Evolutionary conservation across 2,797 vertebrate species (phyloP).

Genomic region (Lerista edwardsae): DNA sequence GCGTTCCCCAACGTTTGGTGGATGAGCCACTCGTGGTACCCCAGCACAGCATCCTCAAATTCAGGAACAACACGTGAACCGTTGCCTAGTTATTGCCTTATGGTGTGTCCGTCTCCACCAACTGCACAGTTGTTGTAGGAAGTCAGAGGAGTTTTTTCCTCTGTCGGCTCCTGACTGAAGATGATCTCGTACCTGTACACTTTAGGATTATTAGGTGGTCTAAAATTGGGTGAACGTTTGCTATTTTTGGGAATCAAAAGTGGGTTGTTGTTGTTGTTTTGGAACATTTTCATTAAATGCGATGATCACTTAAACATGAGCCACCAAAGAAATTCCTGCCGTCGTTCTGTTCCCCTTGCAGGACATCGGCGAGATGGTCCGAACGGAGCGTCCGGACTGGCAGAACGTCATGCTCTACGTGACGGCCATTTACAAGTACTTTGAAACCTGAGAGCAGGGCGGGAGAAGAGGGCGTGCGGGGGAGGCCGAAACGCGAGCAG

Average conservation of each 20-base stretch:
- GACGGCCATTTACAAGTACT: conserved; percentile 98
- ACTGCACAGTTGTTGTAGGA: conserved; percentile 56
- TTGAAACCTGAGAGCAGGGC: conserved; percentile 88
- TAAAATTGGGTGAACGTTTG: too few relatives aligned
- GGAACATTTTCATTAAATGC: too few relatives aligned
- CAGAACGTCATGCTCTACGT: conserved; percentile 98
- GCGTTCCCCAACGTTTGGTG: conserved; percentile 22
- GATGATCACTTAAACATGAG: too few relatives aligned
- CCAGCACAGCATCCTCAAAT: background rate
- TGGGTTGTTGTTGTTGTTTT: too few relatives aligned
- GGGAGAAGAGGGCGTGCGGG: conserved; percentile 8
- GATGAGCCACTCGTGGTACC: conserved; percentile 40
- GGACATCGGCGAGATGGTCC: conserved; percentile 97
- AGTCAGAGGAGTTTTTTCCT: conserved; percentile 46
- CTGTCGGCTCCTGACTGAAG: conserved; percentile 32
- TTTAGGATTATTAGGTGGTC: too few relatives aligned
- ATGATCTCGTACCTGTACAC: conserved; percentile 46
- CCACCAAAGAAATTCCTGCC: too few relatives aligned
- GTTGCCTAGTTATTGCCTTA: conserved; percentile 37
- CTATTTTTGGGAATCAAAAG: too few relatives aligned
- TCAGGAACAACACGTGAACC: conserved; percentile 17
- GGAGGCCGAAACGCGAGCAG: conserved; percentile 45
- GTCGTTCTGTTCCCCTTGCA: conserved; percentile 66
- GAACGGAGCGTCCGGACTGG: conserved; percentile 95
- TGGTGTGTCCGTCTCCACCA: conserved; percentile 35